Percentiles rank a stretch among this genome's conserved stretches.
Evolutionary conservation across 2,888 invertebrate genomes (phyloP).

Genomic region (Acrobasis repandana): DNA sequence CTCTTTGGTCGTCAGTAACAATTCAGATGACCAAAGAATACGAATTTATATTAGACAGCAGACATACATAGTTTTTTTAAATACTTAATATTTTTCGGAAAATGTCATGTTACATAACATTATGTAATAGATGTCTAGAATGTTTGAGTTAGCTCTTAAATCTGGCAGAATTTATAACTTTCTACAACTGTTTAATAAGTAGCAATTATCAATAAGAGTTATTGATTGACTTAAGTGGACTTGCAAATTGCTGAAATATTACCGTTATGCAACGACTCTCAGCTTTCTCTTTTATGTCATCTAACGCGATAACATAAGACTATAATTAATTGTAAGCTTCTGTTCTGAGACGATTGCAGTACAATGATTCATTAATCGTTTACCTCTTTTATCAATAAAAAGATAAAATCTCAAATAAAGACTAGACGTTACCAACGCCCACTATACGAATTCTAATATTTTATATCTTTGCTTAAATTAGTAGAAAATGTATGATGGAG

Average conservation of each 20-base stretch:
- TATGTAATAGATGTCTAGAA: neutral
- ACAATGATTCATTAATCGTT: neutral
- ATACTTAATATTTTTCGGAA: neutral
- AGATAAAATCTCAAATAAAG: neutral
- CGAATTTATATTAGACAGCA: neutral
- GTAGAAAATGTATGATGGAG: too few relatives aligned
- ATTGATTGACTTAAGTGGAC: conserved; percentile 9
- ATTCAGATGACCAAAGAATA: neutral
- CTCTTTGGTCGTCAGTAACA: neutral
- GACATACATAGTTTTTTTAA: neutral
- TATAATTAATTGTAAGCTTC: conserved; percentile 5
- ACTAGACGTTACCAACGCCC: neutral
- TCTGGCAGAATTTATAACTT: neutral
- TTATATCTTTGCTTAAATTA: too few relatives aligned
- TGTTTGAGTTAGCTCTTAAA: neutral
- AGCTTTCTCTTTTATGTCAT: conserved; percentile 29
- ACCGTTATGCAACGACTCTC: neutral
- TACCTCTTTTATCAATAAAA: neutral
- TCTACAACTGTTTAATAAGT: neutral
- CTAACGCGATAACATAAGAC: conserved; percentile 25
- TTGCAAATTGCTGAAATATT: conserved; percentile 3
- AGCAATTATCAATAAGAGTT: neutral
- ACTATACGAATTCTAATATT: neutral
- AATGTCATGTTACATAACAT: neutral
- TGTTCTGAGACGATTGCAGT: neutral